A percentile compares a stretch with the other conserved stretches of the same genome.
Evolutionary conservation across 2,113 vertebrate genomes (phyloP).

Genomic region (Podilymbus podiceps): DNA sequence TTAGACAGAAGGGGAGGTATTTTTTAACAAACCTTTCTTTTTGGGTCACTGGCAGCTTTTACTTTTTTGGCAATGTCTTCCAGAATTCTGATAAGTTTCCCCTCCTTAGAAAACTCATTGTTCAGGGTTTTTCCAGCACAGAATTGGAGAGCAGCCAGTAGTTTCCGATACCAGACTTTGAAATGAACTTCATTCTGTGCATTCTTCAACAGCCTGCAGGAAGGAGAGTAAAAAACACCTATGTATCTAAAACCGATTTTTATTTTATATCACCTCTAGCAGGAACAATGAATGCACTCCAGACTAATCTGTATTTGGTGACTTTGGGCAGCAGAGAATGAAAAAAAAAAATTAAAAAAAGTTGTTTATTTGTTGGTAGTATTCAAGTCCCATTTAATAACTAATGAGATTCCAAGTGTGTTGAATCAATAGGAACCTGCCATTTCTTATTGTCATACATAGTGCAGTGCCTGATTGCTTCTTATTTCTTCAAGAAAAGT

Average conservation of each 20-base stretch:
- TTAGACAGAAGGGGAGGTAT: background rate
- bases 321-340: conserved; percentile 15
- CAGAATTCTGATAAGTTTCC: conserved; percentile 68
- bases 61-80: conserved; percentile 65
- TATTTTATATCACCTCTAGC: background rate
- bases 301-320: conserved; percentile 26
- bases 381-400: conserved; percentile 28
- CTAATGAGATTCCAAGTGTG: conserved; percentile 41
- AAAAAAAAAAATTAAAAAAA: background rate
- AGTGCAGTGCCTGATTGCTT: background rate
- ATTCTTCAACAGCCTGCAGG: conserved; percentile 74
- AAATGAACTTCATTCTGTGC: conserved; percentile 74
- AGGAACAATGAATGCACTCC: conserved; percentile 6
- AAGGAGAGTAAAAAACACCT: background rate
- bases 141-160: conserved; percentile 74
- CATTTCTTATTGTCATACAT: conserved; percentile 17
- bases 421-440: conserved; percentile 44
- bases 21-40: conserved; percentile 71
- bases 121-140: conserved; percentile 68
- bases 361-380: conserved; percentile 30
- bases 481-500: conserved; percentile 19
- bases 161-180: conserved; percentile 71
- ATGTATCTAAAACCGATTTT: conserved; percentile 8
- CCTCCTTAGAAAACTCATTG: conserved; percentile 72
- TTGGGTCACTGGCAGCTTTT: conserved; percentile 53